A percentile compares a stretch with the other conserved stretches of the same genome.
Evolutionary conservation across 2,797 vertebrate genomes (phyloP).

Genomic region (Characodon lateralis): DNA sequence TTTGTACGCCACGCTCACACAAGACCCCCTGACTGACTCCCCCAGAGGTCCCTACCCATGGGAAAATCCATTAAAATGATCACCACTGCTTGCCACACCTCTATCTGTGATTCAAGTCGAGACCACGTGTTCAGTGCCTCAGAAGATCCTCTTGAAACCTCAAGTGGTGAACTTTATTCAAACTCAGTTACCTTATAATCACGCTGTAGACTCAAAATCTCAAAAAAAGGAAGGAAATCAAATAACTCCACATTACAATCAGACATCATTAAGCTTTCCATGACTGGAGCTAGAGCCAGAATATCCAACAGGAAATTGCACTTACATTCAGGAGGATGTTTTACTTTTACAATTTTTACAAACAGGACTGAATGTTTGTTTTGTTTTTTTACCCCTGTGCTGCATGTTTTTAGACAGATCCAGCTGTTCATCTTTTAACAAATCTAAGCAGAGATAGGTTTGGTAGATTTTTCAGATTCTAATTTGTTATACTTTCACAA

Average conservation of each 20-base stretch:
- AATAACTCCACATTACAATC: conserved; percentile 61
- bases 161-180: conserved; percentile 19
- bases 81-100: conserved; percentile 62
- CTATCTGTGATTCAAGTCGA: conserved; percentile 58
- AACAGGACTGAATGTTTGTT: conserved; percentile 12
- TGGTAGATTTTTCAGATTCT: neutral
- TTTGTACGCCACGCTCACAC: conserved; percentile 38
- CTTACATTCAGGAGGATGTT: conserved; percentile 26
- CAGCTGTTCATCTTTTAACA: neutral
- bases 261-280: conserved; percentile 61
- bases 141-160: conserved; percentile 44
- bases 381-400: conserved; percentile 6
- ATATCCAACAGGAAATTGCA: conserved; percentile 27
- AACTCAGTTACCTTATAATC: conserved; percentile 52
- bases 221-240: conserved; percentile 54
- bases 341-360: conserved; percentile 29
- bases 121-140: conserved; percentile 51
- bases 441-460: neutral
- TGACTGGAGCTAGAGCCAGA: conserved; percentile 24
- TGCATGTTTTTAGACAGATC: conserved; percentile 16
- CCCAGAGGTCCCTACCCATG: conserved; percentile 33
- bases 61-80: conserved; percentile 45
- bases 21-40: conserved; percentile 21
- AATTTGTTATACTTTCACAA: neutral
- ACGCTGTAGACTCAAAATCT: conserved; percentile 51